Evolutionary conservation across 2,888 invertebrate species (phyloP).

Genomic region (Blomia tropicalis): DNA sequence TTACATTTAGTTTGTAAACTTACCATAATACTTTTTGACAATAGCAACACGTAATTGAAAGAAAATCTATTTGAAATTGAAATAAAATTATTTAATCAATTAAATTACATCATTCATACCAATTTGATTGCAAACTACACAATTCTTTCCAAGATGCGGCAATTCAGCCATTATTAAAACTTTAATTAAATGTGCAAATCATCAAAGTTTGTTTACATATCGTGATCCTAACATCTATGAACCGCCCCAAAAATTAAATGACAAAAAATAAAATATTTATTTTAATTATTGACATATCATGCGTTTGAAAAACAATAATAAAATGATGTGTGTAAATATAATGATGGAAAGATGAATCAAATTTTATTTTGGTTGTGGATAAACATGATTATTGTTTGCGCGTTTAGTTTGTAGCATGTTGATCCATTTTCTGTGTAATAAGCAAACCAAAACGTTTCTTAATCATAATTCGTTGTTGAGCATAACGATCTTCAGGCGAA

Average conservation of each 20-base stretch:
- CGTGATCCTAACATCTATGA: too few species aligned
- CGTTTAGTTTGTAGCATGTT: constrained; percentile 32
- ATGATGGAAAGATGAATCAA: too few species aligned
- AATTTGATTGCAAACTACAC: constrained; percentile 18
- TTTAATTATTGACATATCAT: neutral
- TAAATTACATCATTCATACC: constrained; percentile 11
- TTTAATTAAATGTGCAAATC: too few species aligned
- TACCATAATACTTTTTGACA: constrained; percentile 24
- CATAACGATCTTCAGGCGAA: constrained; percentile 86
- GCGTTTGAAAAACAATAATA: neutral
- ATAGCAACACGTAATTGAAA: constrained; percentile 20
- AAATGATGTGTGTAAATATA: too few species aligned
- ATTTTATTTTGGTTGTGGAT: too few species aligned
- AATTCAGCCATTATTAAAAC: constrained; percentile 23
- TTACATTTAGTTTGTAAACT: neutral
- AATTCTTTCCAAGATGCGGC: constrained; percentile 24
- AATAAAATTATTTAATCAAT: neutral
- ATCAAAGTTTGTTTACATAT: too few species aligned
- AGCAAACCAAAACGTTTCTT: constrained; percentile 77
- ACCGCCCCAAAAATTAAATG: neutral
- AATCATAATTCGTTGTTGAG: constrained; percentile 65
- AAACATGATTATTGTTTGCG: too few species aligned
- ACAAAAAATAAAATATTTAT: neutral
- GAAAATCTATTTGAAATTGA: constrained; percentile 22
- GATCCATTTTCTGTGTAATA: constrained; percentile 62